Evolutionary conservation across 2,797 vertebrate genomes (phyloP), one percentile per base, ranked within the genome.

Genomic region (Phataginus tetradactyla): DNA sequence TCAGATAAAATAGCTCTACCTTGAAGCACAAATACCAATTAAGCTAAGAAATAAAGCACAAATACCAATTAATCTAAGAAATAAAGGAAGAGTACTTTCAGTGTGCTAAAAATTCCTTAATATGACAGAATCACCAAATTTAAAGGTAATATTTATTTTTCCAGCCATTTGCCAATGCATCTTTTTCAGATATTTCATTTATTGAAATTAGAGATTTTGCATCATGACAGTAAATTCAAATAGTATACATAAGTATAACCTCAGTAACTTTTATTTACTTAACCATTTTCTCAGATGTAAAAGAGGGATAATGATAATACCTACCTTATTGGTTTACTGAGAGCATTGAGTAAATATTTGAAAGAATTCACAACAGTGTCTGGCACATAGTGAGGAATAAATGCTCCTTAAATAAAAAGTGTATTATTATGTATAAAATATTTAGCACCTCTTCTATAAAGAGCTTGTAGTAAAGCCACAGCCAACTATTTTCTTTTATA

Each of bases 371-470:
- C 49, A 63, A 4, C 17, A 39, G 4, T 79, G 18, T 83, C 10
- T 87, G 29, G 20, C 25, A 51, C 32, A 84, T 17, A 64, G 1
- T 92, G 87, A 90, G 34, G 25, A 78, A 92, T 78, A 90, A 45
- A 45, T 69, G 18, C n/a, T 75, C 80, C 69, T 89, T 91, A 81
- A 93, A 72, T 90, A 83, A 86, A 94, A 84, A 80, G 5, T 13
- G 27, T 59, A 45, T 32, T 23, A 2, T 57, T 75, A 55, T 69
- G 32, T 79, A 42, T 85, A 85, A 81, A 88, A 86, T 86, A 81
- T 64, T 96, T 74, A 86, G 7, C 42, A 79, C 37, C 3, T 72
- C 27, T 66, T 64, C 23, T 74, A 25, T 4, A 55, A 77, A 97
- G 88, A 75, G 1, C 11, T 86, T 86, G 23, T 71, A 57, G 20